phyloP scores from a whole-genome alignment of 1,140 invertebrate genomes.

The Scaptomyza montana region DNA sequence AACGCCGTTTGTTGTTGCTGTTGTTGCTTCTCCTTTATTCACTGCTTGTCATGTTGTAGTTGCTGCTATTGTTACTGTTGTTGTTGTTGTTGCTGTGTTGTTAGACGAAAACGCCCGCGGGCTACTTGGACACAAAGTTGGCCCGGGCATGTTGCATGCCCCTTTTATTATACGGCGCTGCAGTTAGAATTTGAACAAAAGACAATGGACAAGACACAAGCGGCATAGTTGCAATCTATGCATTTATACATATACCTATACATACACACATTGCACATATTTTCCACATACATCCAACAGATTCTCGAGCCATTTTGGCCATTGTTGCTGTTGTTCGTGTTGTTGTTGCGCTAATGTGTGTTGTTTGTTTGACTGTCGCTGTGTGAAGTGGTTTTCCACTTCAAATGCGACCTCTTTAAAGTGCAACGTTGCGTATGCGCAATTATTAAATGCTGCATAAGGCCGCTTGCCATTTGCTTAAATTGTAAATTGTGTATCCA shows the following conservation, averaged over 20 bases:
- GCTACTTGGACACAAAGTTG: constrained; percentile 58
- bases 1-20: constrained; percentile 46
- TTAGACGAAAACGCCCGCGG: constrained; percentile 52
- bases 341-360: constrained; percentile 35
- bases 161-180: constrained; percentile 21
- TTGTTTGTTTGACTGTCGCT: constrained; percentile 17
- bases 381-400: constrained; percentile 62
- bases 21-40: constrained; percentile 9
- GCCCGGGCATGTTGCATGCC: constrained; percentile 39
- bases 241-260: not conserved
- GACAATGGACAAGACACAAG: constrained; percentile 47
- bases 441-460: constrained; percentile 79
- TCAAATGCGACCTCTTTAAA: constrained; percentile 63
- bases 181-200: constrained; percentile 50
- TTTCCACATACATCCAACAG: constrained; percentile 20
- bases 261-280: constrained; percentile 6
- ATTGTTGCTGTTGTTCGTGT: constrained; percentile 27
- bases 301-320: constrained; percentile 38
- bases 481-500: constrained; percentile 48
- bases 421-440: constrained; percentile 74
- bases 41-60: constrained; percentile 21
- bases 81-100: constrained; percentile 22
- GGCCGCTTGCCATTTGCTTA: constrained; percentile 44
- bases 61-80: constrained; percentile 24
- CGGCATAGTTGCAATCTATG: constrained; percentile 36